Base-by-base conservation (phyloP, 2,113 vertebrate genomes). In the Pteronura brasiliensis region DNA sequence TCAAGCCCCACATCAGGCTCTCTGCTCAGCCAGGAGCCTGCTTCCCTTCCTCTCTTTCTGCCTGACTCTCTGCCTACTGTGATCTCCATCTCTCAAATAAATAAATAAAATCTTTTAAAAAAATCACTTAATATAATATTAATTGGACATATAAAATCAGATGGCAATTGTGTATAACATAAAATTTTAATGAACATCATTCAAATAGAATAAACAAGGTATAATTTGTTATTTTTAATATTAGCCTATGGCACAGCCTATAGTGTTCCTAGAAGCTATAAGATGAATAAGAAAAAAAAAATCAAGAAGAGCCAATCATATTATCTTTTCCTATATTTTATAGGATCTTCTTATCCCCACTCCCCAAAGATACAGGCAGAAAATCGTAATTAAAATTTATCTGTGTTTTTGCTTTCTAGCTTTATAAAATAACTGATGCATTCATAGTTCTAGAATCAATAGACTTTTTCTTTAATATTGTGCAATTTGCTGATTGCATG, bases 161-260 rank as follows among this genome's bases (percentile, higher is more conserved):
- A 93, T 47, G 63, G 69, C 63, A 87, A 67, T 49, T 86, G 7
- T 69, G 74, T 49, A 59, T 12, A 84, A 47, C 10, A 71, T 89
- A 90, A 95, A 96, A 88, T 80, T 63, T 94, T 97, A 97, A 90
- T 76, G 20, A 92, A 9, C 17, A 59, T 67, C 8, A 93, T 52
- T 93, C 71, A 95, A 90, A 79, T 47, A 92, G 72, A 90, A 71
- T 69, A 95, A 90, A 76, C 17, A 92, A 39, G 81, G 15, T 63
- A 61, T 88, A 97, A 94, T 95, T 88, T 95, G 57, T 94, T 74
- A 27, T 6, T 84, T 96, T 95, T 93, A 84, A 88, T 88, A 94
- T 79, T 55, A 96, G n/a, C 29, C 67, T 76, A n/a, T 82, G 0
- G 71, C 21, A 84, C 44, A 83, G 42, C 29, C 55, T 34, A 72